Conservation (phyloP, 2,797 vertebrate species). For the Myotis daubentonii region DNA sequence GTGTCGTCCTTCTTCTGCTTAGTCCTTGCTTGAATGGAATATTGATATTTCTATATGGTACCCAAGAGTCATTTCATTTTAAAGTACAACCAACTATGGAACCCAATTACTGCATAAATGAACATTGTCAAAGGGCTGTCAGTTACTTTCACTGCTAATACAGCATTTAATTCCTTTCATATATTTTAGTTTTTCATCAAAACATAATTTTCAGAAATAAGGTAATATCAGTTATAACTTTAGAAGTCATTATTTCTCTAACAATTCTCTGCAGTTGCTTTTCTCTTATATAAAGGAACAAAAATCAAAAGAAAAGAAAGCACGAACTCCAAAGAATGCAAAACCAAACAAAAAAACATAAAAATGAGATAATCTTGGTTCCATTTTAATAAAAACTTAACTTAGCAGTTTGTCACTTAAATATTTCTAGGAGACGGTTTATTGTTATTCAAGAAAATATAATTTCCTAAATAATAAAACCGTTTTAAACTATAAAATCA, state of each 20-base stretch:
- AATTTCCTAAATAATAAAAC: conserved; percentile 30
- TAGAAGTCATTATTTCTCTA: background rate
- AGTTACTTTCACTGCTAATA: background rate
- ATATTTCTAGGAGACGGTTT: background rate
- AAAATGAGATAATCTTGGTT: conserved; percentile 21
- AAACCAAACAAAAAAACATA: conserved; percentile 27
- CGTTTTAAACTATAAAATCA: background rate
- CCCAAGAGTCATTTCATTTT: background rate
- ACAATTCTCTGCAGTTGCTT: background rate
- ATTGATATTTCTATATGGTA: background rate
- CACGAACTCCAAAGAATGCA: background rate
- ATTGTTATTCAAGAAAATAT: background rate
- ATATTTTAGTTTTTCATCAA: conserved; percentile 23
- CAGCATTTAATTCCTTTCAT: background rate
- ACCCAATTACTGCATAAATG: background rate
- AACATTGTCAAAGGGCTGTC: background rate
- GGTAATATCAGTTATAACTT: conserved; percentile 16
- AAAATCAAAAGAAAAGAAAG: background rate
- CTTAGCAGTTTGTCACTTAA: background rate
- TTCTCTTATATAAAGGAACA: conserved; percentile 24
- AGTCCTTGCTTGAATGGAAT: background rate
- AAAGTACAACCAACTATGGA: conserved; percentile 28
- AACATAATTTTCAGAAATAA: conserved; percentile 45
- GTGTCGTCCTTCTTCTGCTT: background rate
- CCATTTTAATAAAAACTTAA: conserved; percentile 17